Base-by-base conservation (phyloP, 2,797 vertebrate genomes). In the Argyrosomus regius region DNA sequence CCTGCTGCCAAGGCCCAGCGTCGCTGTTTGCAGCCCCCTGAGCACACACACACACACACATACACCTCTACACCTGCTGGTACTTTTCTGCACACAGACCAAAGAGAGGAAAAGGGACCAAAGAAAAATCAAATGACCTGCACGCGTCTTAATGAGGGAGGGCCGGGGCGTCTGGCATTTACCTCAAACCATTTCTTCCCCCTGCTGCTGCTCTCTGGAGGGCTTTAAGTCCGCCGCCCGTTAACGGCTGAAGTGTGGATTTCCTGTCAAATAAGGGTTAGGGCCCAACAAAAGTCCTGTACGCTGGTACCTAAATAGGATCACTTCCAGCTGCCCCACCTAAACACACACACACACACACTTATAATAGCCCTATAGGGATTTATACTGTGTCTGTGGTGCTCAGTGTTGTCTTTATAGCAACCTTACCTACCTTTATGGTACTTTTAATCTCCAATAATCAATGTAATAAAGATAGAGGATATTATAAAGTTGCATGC, bases 211-310 rank as follows among this genome's bases (percentile, higher is more conserved):
- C 87, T 93, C 94, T 94, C 94, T 88, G 82, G 93, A 92, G 94
- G 86, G 90, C 90, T 91, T 93, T 94, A 91, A 93, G 90, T 85
- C 87, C 64, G 70, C 90, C 75, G 81, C 90, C 90, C 87, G 88
- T 94, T 96, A 94, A 95, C 91, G 91, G 92, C 91, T 93, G 78
- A 94, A 95, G 93, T 95, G 94, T 94, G 93, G 94, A 95, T 95
- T 95, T 95, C 94, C 94, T 95, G 94, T 92, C 89, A 92, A 95
- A 89, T 93, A 87, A 88, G 91, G 92, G 94, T 93, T 91, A 91
- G 87, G 86, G 92, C 89, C 92, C 92, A 94, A 93, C 93, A 94
- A 93, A 93, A 90, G 90, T 86, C 87, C 87, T 56, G 78, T 87
- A 78, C 72, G 78, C 78, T 86, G 86, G 91, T 92, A 92, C 91